Evolutionary conservation across 1,140 invertebrate species (phyloP).

Genomic region (Drosophila fuyamai): DNA sequence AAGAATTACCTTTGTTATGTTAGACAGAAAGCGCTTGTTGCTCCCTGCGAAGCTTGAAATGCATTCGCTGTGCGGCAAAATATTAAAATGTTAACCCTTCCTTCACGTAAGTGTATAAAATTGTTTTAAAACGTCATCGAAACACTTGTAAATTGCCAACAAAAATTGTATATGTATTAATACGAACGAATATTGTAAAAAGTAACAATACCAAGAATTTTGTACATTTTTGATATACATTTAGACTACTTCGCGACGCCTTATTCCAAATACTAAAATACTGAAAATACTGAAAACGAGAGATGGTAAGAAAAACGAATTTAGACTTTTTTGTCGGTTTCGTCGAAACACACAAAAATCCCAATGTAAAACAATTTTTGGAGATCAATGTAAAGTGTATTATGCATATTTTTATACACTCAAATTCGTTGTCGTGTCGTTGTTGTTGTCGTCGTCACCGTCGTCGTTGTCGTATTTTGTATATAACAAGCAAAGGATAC

Average conservation of each 20-base stretch:
- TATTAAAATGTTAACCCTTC: constrained; percentile 19
- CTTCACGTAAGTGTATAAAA: constrained; percentile 53
- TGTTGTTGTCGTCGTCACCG: constrained; percentile 29
- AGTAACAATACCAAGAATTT: constrained; percentile 59
- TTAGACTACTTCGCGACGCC: constrained; percentile 72
- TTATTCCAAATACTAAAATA: constrained; percentile 58
- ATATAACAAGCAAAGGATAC: constrained; percentile 54
- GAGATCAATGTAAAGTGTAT: constrained; percentile 57
- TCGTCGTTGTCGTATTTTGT: constrained; percentile 56
- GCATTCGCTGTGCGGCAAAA: constrained; percentile 42
- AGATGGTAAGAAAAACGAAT: constrained; percentile 64
- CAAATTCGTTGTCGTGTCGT: constrained; percentile 39
- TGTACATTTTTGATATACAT: constrained; percentile 71
- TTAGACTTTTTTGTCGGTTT: constrained; percentile 69
- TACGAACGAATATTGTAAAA: constrained; percentile 56
- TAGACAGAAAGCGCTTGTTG: constrained; percentile 38
- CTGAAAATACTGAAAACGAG: constrained; percentile 36
- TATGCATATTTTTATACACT: constrained; percentile 53
- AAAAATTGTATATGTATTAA: constrained; percentile 64
- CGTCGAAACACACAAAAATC: constrained; percentile 50
- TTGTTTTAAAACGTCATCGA: constrained; percentile 54
- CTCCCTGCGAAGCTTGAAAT: constrained; percentile 62
- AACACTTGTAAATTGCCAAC: constrained; percentile 73
- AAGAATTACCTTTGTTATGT: constrained; percentile 15
- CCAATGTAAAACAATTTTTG: constrained; percentile 44